These are phyloP conservation scores for Gymnopithys bicolor DNA, from an alignment of 2,797 vertebrate genomes.

Conservation along the genomic window DNA sequence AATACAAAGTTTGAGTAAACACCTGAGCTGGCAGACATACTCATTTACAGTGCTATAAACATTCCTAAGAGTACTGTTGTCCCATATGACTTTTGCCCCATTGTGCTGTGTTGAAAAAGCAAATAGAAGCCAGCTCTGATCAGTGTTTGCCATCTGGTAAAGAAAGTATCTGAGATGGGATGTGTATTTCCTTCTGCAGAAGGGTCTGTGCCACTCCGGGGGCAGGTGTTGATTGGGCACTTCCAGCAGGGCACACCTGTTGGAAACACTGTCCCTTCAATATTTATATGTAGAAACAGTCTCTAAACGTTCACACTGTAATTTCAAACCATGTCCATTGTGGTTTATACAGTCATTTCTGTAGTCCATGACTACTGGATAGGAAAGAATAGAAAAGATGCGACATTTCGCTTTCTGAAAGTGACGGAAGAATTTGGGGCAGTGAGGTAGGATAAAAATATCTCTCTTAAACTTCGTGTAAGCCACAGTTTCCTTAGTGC, in stretches of 20 bases:
- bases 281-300: background rate
- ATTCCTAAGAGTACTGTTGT: background rate
- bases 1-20: background rate
- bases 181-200: slow-evolving; percentile 20
- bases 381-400: background rate
- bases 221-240: background rate
- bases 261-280: background rate
- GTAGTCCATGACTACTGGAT: background rate
- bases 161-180: background rate
- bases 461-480: background rate
- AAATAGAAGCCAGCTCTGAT: background rate
- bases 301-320: background rate
- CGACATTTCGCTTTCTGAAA: background rate
- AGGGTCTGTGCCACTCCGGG: background rate
- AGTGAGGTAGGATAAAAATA: background rate
- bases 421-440: background rate
- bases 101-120: background rate
- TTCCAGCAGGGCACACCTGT: background rate
- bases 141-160: background rate
- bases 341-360: background rate
- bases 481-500: background rate
- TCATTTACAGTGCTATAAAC: background rate
- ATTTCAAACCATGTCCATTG: background rate
- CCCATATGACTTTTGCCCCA: background rate
- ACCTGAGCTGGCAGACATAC: background rate